Base-by-base conservation (phyloP, 2,797 vertebrate genomes). In the Taeniopygia guttata region DNA sequence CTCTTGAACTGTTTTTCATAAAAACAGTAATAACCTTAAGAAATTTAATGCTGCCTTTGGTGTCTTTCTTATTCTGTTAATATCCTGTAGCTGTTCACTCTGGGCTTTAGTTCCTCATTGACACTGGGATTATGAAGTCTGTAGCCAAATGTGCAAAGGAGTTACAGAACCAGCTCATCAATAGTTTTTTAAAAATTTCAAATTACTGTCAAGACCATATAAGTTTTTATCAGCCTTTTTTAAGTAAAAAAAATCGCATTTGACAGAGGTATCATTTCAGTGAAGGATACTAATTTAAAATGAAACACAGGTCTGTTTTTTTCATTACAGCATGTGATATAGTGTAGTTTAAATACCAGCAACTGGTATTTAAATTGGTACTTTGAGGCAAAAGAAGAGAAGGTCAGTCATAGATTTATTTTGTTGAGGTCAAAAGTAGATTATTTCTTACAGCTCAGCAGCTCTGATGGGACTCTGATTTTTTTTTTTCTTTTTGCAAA, bases 11-110 rank as follows among this genome's bases (percentile, higher is more conserved):
- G 79, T 23, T 80, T 95, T 60, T 94, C 43, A 63, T 69, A 48
- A 48, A 90, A 89, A 78, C 56, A 82, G 48, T 85, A 73, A 55
- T 67, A 76, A 79, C n/a, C 60, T 62, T 76, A 85, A 93, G 89
- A 93, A 84, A 68, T 81, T 77, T 85, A 93, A 87, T 78, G 58
- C 89, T 96, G 51, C 89, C 84, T 96, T 96, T 97, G 30, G 62
- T 96, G 70, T 95, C 92, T 95, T 64, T 97, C 90, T 96, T 96
- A 95, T 70, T 96, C 77, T 48, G 3, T 94, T 82, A 94, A 83
- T 95, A 78, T 64, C 52, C 80, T 84, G 34, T 93, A 89, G 85
- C 87, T 96, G 2, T 54, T 91, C 72, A 94, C 55, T 38, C 42
- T 69, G 51, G 27, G 32, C 34, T 70, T 60, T 59, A 93, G 36